Percentiles rank a stretch among this genome's conserved stretches.
Conservation (phyloP, 2,888 invertebrate genomes). For the Melanchra persicariae region DNA sequence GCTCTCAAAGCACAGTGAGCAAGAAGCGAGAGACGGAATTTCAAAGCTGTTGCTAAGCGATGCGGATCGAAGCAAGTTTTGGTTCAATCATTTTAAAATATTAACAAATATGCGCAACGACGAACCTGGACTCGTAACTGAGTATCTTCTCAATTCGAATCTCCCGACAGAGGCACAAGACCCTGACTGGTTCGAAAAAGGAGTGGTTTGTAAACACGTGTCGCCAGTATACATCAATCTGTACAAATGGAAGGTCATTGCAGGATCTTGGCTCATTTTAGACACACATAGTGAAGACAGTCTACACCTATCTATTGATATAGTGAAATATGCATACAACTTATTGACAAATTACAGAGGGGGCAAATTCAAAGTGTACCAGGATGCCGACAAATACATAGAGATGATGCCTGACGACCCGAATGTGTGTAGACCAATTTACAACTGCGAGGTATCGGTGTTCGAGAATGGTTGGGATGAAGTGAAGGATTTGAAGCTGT, state of each 20-base stretch:
- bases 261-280: conserved; percentile 25
- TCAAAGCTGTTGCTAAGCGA: conserved; percentile 5
- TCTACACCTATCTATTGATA: conserved; percentile 67
- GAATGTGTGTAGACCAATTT: conserved; percentile 63
- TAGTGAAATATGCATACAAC: conserved; percentile 73
- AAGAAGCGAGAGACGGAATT: conserved; percentile 14
- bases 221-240: conserved; percentile 50
- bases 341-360: conserved; percentile 68
- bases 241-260: conserved; percentile 37
- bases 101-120: conserved; percentile 26
- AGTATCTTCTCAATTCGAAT: conserved; percentile 32
- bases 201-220: conserved; percentile 50
- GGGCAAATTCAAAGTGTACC: conserved; percentile 39
- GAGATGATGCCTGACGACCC: conserved; percentile 9
- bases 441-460: conserved; percentile 61
- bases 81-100: conserved; percentile 2
- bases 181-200: conserved; percentile 60
- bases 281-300: conserved; percentile 5
- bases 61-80: conserved; percentile 27
- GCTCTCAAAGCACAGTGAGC: conserved; percentile 33
- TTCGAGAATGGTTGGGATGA: conserved; percentile 75
- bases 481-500: conserved; percentile 44
- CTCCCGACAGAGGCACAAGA: conserved; percentile 19
- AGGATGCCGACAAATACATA: background rate
- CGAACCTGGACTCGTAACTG: background rate